A percentile compares a stretch with the other conserved stretches of the same genome.
Conservation (phyloP, 2,888 invertebrate genomes). For the Drosophila tanythrix region DNA sequence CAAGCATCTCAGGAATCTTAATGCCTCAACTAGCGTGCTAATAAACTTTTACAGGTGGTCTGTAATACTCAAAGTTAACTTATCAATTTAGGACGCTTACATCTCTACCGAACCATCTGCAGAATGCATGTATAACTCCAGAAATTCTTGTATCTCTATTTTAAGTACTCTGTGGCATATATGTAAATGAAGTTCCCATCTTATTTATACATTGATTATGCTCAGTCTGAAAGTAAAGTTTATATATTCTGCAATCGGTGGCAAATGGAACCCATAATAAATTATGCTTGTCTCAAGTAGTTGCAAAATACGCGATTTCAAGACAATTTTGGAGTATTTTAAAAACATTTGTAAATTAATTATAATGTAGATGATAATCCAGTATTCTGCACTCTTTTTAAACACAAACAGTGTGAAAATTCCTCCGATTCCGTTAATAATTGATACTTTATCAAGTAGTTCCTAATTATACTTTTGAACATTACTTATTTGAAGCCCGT, state of each 20-base stretch:
- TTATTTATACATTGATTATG: background rate
- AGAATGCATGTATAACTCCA: background rate
- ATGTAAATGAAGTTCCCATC: background rate
- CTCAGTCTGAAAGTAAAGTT: background rate
- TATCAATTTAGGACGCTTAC: background rate
- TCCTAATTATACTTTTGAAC: background rate
- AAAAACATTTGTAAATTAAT: background rate
- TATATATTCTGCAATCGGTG: too few relatives aligned
- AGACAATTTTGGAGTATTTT: background rate
- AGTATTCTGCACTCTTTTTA: background rate
- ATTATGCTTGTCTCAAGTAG: background rate
- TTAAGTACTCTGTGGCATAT: background rate
- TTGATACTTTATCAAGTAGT: too few relatives aligned
- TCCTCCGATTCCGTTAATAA: background rate
- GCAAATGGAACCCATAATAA: background rate
- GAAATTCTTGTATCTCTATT: background rate
- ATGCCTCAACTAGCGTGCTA: background rate
- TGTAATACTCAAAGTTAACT: background rate
- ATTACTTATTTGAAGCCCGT: background rate
- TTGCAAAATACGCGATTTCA: background rate
- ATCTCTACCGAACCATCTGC: background rate
- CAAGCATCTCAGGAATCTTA: background rate
- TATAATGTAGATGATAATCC: background rate
- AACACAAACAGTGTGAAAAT: background rate
- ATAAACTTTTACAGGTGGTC: background rate